Base-by-base conservation (phyloP, 2,888 invertebrate species). In the Eudasyphora cyanicolor region DNA sequence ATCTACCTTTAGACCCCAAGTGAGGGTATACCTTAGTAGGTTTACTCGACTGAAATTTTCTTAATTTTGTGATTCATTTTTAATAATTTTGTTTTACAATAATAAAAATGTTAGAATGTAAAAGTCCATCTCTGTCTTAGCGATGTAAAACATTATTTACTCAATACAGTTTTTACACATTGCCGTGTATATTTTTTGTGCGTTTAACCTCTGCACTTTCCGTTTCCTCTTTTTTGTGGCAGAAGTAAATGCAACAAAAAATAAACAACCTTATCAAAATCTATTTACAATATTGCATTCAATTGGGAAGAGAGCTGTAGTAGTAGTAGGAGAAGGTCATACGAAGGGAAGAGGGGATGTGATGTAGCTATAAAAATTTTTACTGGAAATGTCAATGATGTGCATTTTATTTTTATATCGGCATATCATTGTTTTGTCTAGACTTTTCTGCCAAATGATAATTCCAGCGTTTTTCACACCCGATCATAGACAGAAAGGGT, bases 341-440 rank as follows among this genome's bases (percentile, higher is more conserved):
- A 45, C n/a, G 45, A 45, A 32, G 29, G 60, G 17, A 45, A n/a
- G 45, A 45, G 45, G 38, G 8, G 38, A 6, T 8, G 38, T 12
- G 38, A 35, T 67, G 12, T 67, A 24, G 67, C 24, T 67, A 24
- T n/a, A n/a, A n/a, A n/a, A n/a, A n/a, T n/a, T n/a, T n/a, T 6
- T 42, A 19, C 17, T 62, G 27, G 21, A 60, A 29, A 17, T 35
- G 67, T 21, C 71, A 76, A 75, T 79, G 81, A 81, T 81, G 75
- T 67, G 51, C 73, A 64, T 29, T 67, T 71, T 81, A 73, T 76
- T 78, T 71, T 83, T 80, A 64, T 81, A 84, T 84, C 69, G 81
- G 67, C 84, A 78, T 81, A 78, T 81, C 83, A 80, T 83, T 83
- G 74, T 62, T 69, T 84, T 84, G 84, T 84, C 84, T 84, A 84